Evolutionary conservation across 2,113 vertebrate genomes (phyloP).

Genomic region (Rhegmatorhina hoffmannsi): DNA sequence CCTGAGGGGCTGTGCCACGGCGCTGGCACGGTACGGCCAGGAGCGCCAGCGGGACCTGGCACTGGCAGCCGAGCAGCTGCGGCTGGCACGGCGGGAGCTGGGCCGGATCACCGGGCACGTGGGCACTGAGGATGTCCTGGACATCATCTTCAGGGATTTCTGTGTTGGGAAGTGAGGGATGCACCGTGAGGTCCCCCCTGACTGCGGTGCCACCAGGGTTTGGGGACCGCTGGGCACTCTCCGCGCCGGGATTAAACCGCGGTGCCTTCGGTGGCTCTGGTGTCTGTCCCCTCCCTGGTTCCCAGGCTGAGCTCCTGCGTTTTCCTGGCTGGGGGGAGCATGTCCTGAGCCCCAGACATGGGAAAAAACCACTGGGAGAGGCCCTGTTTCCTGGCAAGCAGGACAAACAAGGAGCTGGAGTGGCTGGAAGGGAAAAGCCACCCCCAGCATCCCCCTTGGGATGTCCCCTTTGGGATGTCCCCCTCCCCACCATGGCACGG

Average conservation of each 20-base stretch:
- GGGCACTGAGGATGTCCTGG: conserved; percentile 85
- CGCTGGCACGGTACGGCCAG: conserved; percentile 73
- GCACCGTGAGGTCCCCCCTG: accelerated
- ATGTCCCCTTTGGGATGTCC: neutral
- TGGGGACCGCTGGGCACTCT: neutral
- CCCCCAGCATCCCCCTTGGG: neutral
- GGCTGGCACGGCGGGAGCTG: conserved; percentile 83
- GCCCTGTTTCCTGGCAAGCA: neutral
- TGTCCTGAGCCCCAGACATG: neutral
- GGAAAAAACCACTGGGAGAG: neutral
- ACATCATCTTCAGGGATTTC: conserved; percentile 94
- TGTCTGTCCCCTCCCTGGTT: neutral
- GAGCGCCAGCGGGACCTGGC: conserved; percentile 78
- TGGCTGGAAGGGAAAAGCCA: neutral
- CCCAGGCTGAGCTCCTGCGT: neutral
- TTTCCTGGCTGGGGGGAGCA: accelerated
- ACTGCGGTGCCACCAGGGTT: neutral
- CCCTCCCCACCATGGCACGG: accelerated
- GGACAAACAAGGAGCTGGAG: neutral
- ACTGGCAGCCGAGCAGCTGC: conserved; percentile 86
- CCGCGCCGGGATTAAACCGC: neutral
- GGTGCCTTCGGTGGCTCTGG: neutral
- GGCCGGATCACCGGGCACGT: conserved; percentile 86
- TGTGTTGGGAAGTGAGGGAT: conserved; percentile 88
- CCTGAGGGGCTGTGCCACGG: conserved; percentile 75